Evolutionary conservation across 1,140 invertebrate genomes (phyloP).

Genomic region (Cydia amplana): DNA sequence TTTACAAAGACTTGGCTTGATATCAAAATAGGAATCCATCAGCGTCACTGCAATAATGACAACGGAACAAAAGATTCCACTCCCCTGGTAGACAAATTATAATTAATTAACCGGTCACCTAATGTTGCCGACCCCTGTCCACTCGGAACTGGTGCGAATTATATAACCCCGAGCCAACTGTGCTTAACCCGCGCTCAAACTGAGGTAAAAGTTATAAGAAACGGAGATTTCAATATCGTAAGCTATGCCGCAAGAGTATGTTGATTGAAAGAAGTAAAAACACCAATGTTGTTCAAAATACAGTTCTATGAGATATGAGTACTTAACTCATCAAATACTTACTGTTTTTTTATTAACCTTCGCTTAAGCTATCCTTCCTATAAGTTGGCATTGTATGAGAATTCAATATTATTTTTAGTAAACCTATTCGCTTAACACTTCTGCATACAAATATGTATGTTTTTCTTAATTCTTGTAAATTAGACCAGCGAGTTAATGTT

Average conservation of each 20-base stretch:
- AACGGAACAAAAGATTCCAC: slow-evolving; percentile 18
- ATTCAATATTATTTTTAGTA: too few relatives aligned
- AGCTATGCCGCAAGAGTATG: background rate
- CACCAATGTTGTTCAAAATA: too few relatives aligned
- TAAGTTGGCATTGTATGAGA: too few relatives aligned
- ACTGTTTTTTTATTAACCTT: too few relatives aligned
- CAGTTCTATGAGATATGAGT: too few relatives aligned
- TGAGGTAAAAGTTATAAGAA: slow-evolving; percentile 38
- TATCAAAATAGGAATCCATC: slow-evolving; percentile 10
- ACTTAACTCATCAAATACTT: too few relatives aligned
- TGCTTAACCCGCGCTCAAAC: slow-evolving; percentile 37
- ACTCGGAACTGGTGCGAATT: slow-evolving; percentile 53
- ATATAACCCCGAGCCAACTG: slow-evolving; percentile 53
- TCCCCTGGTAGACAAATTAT: slow-evolving; percentile 28
- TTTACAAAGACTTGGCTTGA: background rate
- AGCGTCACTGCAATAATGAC: slow-evolving; percentile 12
- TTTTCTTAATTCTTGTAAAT: slow-evolving; percentile 32
- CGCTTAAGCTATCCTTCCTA: too few relatives aligned
- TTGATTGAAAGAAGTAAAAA: background rate
- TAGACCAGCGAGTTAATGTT: slow-evolving; percentile 51
- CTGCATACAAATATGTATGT: too few relatives aligned
- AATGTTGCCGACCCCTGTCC: slow-evolving; percentile 32
- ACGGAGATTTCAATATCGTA: background rate
- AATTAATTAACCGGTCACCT: slow-evolving; percentile 33
- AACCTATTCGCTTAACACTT: too few relatives aligned